A percentile compares a stretch with the other conserved stretches of the same genome.
Conservation (phyloP, 2,797 vertebrate genomes). For the Acanthurus lineatus region DNA sequence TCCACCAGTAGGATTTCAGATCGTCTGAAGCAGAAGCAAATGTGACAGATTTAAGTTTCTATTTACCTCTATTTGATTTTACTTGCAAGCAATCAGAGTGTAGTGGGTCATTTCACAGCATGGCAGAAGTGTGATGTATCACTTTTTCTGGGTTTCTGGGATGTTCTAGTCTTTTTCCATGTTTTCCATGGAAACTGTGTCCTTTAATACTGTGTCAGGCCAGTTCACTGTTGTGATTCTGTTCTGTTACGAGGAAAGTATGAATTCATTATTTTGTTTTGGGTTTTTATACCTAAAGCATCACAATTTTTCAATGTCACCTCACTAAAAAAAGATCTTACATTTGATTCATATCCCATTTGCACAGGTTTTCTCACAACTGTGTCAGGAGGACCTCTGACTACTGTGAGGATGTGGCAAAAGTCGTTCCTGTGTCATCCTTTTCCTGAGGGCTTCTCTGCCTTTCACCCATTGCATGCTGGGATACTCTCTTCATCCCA, state of each 20-base stretch:
- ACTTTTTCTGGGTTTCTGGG: too few species aligned
- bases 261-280: not conserved
- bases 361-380: not conserved
- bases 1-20: not conserved
- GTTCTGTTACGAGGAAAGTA: not conserved
- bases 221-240: not conserved
- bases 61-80: not conserved
- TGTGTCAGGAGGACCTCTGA: not conserved
- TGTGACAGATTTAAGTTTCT: constrained; percentile 2
- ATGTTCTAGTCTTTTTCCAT: not conserved
- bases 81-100: not conserved
- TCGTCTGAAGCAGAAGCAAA: constrained; percentile 3
- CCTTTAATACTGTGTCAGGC: not conserved
- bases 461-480: constrained; percentile 24
- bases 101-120: not conserved
- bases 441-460: constrained; percentile 25
- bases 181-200: not conserved
- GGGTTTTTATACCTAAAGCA: not conserved
- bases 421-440: not conserved
- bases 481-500: constrained; percentile 29
- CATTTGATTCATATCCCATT: not conserved
- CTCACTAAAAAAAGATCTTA: not conserved
- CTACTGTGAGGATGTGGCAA: not conserved
- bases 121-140: not conserved
- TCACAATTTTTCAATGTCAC: not conserved